phyloP scores from a whole-genome alignment of 2,888 invertebrate species.

The Ashinkailepas kermadecensis region DNA sequence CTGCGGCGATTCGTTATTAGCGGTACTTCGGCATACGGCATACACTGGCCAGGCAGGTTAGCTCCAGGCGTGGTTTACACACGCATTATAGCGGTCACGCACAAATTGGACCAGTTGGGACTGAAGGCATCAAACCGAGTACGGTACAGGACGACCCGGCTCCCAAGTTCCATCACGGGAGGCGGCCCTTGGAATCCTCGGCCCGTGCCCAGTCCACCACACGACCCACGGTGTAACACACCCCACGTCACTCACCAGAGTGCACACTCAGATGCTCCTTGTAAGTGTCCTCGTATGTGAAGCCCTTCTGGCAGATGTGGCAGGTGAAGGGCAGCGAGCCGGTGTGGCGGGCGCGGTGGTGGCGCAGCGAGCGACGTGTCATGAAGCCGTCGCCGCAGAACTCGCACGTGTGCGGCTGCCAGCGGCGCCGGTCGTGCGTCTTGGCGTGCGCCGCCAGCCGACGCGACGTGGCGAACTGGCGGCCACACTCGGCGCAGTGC shows the following conservation, averaged over 20 bases:
- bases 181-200: too few relatives aligned
- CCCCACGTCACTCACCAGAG: constrained; percentile 28
- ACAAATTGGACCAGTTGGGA: too few relatives aligned
- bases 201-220: too few relatives aligned
- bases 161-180: too few relatives aligned
- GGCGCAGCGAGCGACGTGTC: constrained; percentile 31
- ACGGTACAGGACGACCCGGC: too few relatives aligned
- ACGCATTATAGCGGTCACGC: too few relatives aligned
- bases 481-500: constrained; percentile 30
- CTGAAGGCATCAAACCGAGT: too few relatives aligned
- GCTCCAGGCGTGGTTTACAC: too few relatives aligned
- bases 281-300: constrained; percentile 30
- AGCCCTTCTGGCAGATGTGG: constrained; percentile 31
- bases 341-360: constrained; percentile 30
- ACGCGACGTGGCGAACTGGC: constrained; percentile 33
- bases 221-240: constrained; percentile 22
- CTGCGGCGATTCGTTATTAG: too few relatives aligned
- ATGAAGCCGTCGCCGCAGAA: constrained; percentile 32
- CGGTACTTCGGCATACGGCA: too few relatives aligned
- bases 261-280: constrained; percentile 34
- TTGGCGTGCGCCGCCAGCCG: constrained; percentile 32
- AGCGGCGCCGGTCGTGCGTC: constrained; percentile 33
- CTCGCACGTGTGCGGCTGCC: constrained; percentile 33
- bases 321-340: constrained; percentile 32
- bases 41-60: too few relatives aligned